Evolutionary conservation across 2,113 vertebrate genomes (phyloP).

Genomic region (Ploceus nigricollis): DNA sequence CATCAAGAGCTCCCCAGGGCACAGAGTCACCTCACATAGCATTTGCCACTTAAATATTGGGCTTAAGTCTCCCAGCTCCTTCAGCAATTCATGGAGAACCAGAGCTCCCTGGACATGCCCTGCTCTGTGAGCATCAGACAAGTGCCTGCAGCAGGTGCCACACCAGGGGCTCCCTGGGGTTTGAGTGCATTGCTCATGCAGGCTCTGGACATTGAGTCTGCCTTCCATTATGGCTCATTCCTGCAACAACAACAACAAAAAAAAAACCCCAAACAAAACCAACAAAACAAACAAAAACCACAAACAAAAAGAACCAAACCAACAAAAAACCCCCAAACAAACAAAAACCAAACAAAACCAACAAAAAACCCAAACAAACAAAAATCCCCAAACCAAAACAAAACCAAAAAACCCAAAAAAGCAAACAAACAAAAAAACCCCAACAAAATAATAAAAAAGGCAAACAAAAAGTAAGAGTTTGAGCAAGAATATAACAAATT

Average conservation of each 20-base stretch:
- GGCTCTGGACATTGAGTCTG: not conserved
- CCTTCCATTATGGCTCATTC: not conserved
- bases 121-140: not conserved
- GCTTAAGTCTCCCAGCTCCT: not conserved
- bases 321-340: not conserved
- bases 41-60: not conserved
- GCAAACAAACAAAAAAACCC: not conserved
- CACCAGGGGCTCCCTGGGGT: not conserved
- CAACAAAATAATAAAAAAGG: no score
- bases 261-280: no score
- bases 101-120: not conserved
- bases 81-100: not conserved
- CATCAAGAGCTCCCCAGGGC: not conserved
- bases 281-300: not conserved
- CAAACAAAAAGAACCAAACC: no score
- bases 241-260: not conserved
- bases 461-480: not conserved
- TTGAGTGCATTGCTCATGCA: not conserved
- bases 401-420: not conserved
- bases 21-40: not conserved
- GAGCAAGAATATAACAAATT: not conserved
- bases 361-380: not conserved
- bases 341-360: not conserved
- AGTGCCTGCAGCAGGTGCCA: not conserved
- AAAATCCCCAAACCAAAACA: no score